Conservation (phyloP, 2,113 vertebrate genomes). For the Caretta caretta region DNA sequence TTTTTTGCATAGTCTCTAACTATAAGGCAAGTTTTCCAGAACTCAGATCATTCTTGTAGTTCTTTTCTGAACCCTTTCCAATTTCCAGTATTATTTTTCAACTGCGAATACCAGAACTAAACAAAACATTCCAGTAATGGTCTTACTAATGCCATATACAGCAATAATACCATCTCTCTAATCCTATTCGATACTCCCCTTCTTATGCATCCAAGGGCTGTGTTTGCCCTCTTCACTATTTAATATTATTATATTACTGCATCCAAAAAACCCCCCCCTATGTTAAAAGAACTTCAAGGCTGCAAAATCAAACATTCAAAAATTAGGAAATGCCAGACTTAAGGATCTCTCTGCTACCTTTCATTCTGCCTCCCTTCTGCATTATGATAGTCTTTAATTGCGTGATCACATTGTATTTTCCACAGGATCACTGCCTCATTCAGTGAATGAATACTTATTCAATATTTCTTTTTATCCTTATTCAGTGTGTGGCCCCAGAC, state of each 20-base stretch:
- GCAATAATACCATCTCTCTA: neutral
- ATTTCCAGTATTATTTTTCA: neutral
- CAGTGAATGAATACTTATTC: neutral
- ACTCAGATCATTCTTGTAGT: neutral
- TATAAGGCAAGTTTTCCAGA: neutral
- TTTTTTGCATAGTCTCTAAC: neutral
- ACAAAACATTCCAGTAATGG: neutral
- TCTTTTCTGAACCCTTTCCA: neutral
- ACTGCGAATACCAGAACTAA: neutral
- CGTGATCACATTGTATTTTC: neutral
- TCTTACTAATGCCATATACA: neutral
- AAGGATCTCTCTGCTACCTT: neutral
- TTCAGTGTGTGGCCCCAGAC: neutral
- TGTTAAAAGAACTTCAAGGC: neutral
- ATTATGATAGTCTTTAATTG: neutral
- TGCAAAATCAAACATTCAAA: neutral
- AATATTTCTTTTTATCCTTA: neutral
- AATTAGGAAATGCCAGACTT: neutral
- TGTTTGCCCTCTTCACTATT: neutral
- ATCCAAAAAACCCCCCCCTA: fast-evolving
- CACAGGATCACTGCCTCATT: neutral
- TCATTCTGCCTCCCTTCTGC: neutral
- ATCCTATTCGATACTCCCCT: neutral
- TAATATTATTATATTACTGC: fast-evolving
- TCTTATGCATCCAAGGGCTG: neutral